phyloP scores from a whole-genome alignment of 2,888 invertebrate species.

The Nemapogon koenigi region DNA sequence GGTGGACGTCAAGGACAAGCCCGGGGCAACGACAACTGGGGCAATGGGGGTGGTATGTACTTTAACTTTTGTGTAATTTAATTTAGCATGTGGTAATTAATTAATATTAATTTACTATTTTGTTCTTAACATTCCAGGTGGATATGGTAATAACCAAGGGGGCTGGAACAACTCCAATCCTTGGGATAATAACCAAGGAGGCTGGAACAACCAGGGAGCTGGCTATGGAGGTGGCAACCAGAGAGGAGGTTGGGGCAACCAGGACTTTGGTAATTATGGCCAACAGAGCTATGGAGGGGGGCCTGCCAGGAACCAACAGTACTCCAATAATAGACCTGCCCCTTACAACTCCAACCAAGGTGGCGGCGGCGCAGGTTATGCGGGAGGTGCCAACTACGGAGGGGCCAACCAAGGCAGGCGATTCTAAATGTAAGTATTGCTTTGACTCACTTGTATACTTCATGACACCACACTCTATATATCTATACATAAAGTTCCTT shows the following conservation, averaged over 20 bases:
- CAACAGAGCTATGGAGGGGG: constrained; percentile 88
- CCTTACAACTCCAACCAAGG: constrained; percentile 76
- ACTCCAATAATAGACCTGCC: constrained; percentile 71
- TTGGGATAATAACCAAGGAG: constrained; percentile 31
- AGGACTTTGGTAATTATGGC: constrained; percentile 79
- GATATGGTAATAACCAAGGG: constrained; percentile 43
- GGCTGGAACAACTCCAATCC: constrained; percentile 14
- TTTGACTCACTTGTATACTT: constrained; percentile 1
- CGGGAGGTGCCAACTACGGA: constrained; percentile 47
- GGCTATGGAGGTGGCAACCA: constrained; percentile 56
- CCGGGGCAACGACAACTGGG: constrained; percentile 32
- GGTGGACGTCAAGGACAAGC: constrained; percentile 47
- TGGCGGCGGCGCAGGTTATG: constrained; percentile 52
- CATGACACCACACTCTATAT: background rate
- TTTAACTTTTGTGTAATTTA: background rate
- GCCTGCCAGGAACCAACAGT: constrained; percentile 80
- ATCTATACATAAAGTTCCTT: constrained; percentile 48
- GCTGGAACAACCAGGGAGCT: constrained; percentile 34
- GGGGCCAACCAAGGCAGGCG: constrained; percentile 51
- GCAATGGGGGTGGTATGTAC: constrained; percentile 32
- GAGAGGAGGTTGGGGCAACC: constrained; percentile 62
- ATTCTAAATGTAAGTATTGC: constrained; percentile 29
- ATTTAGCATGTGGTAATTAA: background rate
- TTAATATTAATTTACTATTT: background rate
- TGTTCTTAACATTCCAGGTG: constrained; percentile 25